phyloP scores from a whole-genome alignment of 2,888 invertebrate genomes.

The Trachelus iudaicus region DNA sequence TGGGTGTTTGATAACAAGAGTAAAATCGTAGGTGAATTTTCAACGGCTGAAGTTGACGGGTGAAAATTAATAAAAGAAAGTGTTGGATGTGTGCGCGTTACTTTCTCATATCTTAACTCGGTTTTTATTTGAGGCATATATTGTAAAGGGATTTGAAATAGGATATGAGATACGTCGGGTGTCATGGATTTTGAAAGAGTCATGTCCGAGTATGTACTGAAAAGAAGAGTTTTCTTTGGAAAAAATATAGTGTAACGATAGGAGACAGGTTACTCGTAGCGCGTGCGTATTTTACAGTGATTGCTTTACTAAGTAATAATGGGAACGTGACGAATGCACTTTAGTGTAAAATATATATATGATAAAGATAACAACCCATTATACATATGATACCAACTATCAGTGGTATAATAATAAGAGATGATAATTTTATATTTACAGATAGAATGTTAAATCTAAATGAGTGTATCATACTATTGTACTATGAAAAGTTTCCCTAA shows the following conservation, averaged over 20 bases:
- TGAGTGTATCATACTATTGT: slow-evolving; percentile 54
- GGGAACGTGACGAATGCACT: slow-evolving; percentile 37
- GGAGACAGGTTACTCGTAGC: slow-evolving; percentile 22
- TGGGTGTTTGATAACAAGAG: neutral
- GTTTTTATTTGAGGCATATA: neutral
- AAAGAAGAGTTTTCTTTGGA: neutral
- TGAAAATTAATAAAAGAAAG: neutral
- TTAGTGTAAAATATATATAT: slow-evolving; percentile 40
- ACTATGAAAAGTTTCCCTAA: slow-evolving; percentile 45
- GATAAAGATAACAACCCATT: slow-evolving; percentile 9
- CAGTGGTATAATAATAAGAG: slow-evolving; percentile 60
- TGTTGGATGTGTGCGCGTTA: neutral
- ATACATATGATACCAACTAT: slow-evolving; percentile 46
- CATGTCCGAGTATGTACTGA: neutral
- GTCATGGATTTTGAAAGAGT: neutral
- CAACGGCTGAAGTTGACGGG: neutral
- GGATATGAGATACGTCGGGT: neutral
- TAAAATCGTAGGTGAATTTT: neutral
- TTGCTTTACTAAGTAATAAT: slow-evolving; percentile 23
- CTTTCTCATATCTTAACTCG: neutral
- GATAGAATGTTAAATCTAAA: slow-evolving; percentile 47
- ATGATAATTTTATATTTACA: slow-evolving; percentile 65
- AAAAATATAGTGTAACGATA: neutral
- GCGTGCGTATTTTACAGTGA: slow-evolving; percentile 29
- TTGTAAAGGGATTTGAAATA: neutral